Percentiles rank a stretch among this genome's conserved stretches.
Evolutionary conservation across 2,797 vertebrate species (phyloP).

Genomic region (Neostethus bicornis): DNA sequence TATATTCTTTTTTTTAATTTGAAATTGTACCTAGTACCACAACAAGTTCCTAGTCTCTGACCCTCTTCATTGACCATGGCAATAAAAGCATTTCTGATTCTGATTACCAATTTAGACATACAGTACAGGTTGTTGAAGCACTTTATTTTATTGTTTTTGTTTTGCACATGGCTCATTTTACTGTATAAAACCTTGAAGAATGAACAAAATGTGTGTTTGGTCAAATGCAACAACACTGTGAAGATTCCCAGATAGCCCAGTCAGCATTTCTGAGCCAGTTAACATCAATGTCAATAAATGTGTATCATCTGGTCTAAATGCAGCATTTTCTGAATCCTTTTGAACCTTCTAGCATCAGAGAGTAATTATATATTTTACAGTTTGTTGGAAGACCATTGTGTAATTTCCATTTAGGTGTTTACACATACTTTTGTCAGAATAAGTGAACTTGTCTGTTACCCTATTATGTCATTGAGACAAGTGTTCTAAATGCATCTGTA

Average conservation of each 20-base stretch:
- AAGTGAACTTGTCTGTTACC: conserved; percentile 28
- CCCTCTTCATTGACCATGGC: too few relatives aligned
- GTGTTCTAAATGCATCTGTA: conserved; percentile 29
- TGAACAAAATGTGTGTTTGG: not conserved
- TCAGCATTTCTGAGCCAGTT: too few relatives aligned
- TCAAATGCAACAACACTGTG: not conserved
- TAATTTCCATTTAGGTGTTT: not conserved
- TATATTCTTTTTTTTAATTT: too few relatives aligned
- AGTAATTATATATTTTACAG: conserved; percentile 22
- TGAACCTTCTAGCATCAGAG: conserved; percentile 7
- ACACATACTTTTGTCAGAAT: not conserved
- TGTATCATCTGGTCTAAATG: not conserved
- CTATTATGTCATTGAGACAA: conserved; percentile 25
- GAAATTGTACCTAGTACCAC: too few relatives aligned
- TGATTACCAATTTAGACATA: too few relatives aligned
- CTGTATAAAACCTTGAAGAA: not conserved
- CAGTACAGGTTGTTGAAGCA: too few relatives aligned
- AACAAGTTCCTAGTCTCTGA: too few relatives aligned
- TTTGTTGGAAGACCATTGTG: conserved; percentile 7
- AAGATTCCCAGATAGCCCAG: too few relatives aligned
- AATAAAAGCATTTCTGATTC: too few relatives aligned
- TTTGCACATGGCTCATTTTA: not conserved
- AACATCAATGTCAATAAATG: not conserved
- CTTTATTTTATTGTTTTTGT: too few relatives aligned
- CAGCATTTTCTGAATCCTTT: not conserved